Percentiles rank a stretch among this genome's conserved stretches.
These are phyloP conservation scores for Bolborhynchus lineola DNA, from an alignment of 2,113 vertebrate species.

Conservation along the genomic window DNA sequence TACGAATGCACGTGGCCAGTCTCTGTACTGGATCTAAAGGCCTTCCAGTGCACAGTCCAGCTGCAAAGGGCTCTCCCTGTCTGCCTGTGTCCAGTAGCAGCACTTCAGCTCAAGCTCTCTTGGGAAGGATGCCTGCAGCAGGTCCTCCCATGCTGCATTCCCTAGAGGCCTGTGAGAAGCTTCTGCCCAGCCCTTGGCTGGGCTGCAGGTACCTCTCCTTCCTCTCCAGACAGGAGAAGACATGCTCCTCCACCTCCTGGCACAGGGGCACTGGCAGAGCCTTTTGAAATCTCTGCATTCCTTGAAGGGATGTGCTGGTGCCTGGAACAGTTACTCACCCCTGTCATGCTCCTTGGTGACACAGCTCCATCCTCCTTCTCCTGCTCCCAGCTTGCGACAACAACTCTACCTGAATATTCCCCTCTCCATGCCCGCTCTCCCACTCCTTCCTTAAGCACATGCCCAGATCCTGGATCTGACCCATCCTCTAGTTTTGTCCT, in stretches of 20 bases:
- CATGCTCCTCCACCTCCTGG: not conserved
- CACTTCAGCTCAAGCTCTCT: not conserved
- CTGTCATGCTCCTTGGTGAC: not conserved
- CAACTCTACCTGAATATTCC: not conserved
- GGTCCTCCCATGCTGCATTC: not conserved
- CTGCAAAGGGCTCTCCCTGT: not conserved
- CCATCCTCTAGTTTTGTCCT: not conserved
- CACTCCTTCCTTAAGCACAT: not conserved
- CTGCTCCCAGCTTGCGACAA: not conserved
- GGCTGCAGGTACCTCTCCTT: not conserved
- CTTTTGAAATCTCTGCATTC: not conserved
- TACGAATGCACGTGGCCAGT: accelerated
- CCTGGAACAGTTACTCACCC: not conserved
- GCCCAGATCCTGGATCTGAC: not conserved
- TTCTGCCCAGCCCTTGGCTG: not conserved
- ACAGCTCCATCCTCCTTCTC: not conserved
- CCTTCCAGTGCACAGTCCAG: no score
- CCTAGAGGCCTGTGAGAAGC: not conserved
- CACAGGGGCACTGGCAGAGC: not conserved
- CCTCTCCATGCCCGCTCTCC: not conserved
- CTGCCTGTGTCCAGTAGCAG: not conserved
- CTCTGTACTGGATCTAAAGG: not conserved
- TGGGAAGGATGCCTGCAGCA: not conserved
- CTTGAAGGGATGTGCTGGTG: not conserved
- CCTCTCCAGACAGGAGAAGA: no score